Base-by-base conservation (phyloP, 2,888 invertebrate species). In the Brachypalpus laphriformis region DNA sequence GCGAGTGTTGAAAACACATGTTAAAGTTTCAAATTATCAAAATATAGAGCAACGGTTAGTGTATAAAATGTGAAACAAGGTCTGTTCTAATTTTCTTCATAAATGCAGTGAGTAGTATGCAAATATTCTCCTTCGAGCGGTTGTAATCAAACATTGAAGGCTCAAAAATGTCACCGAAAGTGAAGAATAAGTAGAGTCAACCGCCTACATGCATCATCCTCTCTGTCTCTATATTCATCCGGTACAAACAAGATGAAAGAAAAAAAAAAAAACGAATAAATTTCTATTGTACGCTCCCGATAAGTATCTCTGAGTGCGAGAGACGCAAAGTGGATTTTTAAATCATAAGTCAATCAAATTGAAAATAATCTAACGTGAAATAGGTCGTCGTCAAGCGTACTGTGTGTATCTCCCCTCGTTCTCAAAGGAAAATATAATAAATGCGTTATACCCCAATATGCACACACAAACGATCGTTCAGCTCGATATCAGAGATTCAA, bases 261-360 rank as follows among this genome's bases (percentile, higher is more conserved):
- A 7, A 40, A 40, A 42, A 56, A 42, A 70, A 42, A 57, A 76
- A 49, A 34, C 56, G 70, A 40, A 72, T 20, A 59, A 59, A 61
- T 54, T 71, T 78, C 70, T 66, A 80, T 85, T 81, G 80, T 85
- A 65, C 45, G 49, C 65, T 71, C 54, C 51, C 57, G 85, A 85
- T 85, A 75, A 80, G 63, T 80, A 85, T 85, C 83, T 85, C 37
- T 28, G 45, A 76, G 71, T 81, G 75, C 75, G 70, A 75, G 81
- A 85, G 85, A 80, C 85, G 85, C 70, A 85, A 85, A 85, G 85
- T 85, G 85, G 85, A 85, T 85, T 85, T 80, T 76, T 75, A 45
- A 85, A 85, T 85, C 85, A 85, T 75, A 85, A 85, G 85, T 85
- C 85, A 85, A 85, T 85, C 85, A 85, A 85, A 85, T 81, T 80